phyloP scores from a whole-genome alignment of 1,140 invertebrate genomes.

The Solen grandis region DNA sequence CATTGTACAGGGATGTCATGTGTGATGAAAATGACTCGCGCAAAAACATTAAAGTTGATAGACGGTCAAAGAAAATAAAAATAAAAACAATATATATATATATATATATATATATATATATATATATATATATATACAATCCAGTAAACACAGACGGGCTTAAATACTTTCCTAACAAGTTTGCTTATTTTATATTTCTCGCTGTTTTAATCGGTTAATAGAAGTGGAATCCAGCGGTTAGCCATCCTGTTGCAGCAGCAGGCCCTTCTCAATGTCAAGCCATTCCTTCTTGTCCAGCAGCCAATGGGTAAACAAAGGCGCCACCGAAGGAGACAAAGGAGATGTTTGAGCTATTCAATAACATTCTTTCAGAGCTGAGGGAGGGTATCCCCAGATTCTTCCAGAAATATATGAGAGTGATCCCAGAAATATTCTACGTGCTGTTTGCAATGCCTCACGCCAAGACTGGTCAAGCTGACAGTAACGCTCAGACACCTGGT shows the following conservation, averaged over 20 bases:
- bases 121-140: no score
- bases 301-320: conserved; percentile 23
- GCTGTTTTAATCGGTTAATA: no score
- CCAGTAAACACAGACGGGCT: no score
- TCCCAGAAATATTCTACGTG: no score
- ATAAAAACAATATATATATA: no score
- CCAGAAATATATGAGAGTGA: conserved; percentile 31
- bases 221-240: conserved; percentile 11
- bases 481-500: conserved; percentile 42
- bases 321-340: conserved; percentile 30
- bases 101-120: no score
- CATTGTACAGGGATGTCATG: no score
- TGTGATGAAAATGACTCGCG: no score
- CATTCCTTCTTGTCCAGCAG: conserved; percentile 21
- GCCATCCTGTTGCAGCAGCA: conserved; percentile 31
- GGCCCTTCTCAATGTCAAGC: conserved; percentile 23
- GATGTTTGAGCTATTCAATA: conserved; percentile 23
- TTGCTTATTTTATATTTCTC: no score
- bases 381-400: conserved; percentile 24
- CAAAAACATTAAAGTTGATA: no score
- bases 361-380: conserved; percentile 12
- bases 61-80: no score
- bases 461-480: conserved; percentile 79
- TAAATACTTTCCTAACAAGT: no score
- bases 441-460: conserved; percentile 12